These are phyloP conservation scores for Drosophila mimica DNA, from an alignment of 2,888 invertebrate genomes.

Conservation along the genomic window DNA sequence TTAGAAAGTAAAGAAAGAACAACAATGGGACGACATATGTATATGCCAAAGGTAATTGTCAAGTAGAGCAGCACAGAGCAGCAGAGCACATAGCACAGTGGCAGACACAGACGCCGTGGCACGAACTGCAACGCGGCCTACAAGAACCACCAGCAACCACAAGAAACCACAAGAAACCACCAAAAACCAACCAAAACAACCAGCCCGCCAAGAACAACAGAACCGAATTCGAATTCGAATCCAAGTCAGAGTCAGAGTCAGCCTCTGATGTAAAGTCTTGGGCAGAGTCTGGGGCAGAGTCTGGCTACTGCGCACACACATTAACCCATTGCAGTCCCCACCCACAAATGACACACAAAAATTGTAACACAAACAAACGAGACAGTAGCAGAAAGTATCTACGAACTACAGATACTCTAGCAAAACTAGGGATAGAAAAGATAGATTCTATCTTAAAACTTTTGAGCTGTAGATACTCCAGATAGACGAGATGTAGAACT, in stretches of 20 bases:
- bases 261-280: constrained; percentile 12
- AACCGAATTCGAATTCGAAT: constrained; percentile 14
- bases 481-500: background rate
- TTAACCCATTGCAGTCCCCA: constrained; percentile 64
- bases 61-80: constrained; percentile 70
- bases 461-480: background rate
- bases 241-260: constrained; percentile 6
- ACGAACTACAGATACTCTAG: constrained; percentile 47
- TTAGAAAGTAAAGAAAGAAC: constrained; percentile 78
- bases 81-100: constrained; percentile 5
- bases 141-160: constrained; percentile 17
- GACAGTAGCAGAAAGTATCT: background rate
- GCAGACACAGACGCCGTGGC: constrained; percentile 60
- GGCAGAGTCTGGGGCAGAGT: constrained; percentile 10
- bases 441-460: background rate
- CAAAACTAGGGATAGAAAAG: background rate
- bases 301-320: constrained; percentile 58
- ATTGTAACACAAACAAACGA: constrained; percentile 72
- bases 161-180: constrained; percentile 1
- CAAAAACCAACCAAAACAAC: constrained; percentile 19
- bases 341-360: constrained; percentile 76
- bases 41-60: constrained; percentile 73
- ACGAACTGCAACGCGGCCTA: constrained; percentile 59
- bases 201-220: constrained; percentile 27
- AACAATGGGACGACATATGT: constrained; percentile 70